phyloP scores from a whole-genome alignment of 2,888 invertebrate species.

The Drosophila melanosoma region DNA sequence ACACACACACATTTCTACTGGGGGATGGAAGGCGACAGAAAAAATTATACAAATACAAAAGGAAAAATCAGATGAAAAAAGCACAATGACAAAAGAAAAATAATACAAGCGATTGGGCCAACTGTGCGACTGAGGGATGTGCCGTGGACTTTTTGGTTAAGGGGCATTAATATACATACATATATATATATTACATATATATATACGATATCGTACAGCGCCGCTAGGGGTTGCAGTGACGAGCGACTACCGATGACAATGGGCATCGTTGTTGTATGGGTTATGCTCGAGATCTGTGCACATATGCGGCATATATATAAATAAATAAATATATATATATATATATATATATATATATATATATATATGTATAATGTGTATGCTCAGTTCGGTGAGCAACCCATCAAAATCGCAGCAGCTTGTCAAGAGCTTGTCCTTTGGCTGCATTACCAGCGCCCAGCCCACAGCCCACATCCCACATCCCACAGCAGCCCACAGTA shows the following conservation, averaged over 20 bases:
- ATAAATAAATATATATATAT: constrained; percentile 4
- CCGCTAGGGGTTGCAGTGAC: constrained; percentile 70
- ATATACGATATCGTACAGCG: constrained; percentile 6
- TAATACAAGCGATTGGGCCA: constrained; percentile 73
- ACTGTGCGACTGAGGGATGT: constrained; percentile 55
- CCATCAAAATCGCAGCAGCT: constrained; percentile 73
- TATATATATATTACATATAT: background rate
- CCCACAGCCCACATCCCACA: constrained; percentile 24
- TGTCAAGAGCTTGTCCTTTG: constrained; percentile 64
- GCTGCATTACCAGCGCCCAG: constrained; percentile 36
- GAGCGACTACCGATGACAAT: constrained; percentile 68
- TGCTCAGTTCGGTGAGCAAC: constrained; percentile 24
- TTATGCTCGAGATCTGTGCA: constrained; percentile 39
- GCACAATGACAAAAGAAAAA: constrained; percentile 81
- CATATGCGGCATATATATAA: constrained; percentile 54
- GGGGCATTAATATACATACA: background rate
- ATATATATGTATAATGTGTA: background rate
- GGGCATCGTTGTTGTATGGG: constrained; percentile 41
- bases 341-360: constrained; percentile 2
- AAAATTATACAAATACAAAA: constrained; percentile 79
- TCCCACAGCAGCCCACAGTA: constrained; percentile 2
- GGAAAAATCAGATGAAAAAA: constrained; percentile 71
- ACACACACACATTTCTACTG: constrained; percentile 33
- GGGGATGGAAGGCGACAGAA: constrained; percentile 73
- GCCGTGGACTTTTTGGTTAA: constrained; percentile 7